A percentile compares a stretch with the other conserved stretches of the same genome.
Conservation (phyloP, 2,797 vertebrate genomes). For the Hippopotamyrus pictus region DNA sequence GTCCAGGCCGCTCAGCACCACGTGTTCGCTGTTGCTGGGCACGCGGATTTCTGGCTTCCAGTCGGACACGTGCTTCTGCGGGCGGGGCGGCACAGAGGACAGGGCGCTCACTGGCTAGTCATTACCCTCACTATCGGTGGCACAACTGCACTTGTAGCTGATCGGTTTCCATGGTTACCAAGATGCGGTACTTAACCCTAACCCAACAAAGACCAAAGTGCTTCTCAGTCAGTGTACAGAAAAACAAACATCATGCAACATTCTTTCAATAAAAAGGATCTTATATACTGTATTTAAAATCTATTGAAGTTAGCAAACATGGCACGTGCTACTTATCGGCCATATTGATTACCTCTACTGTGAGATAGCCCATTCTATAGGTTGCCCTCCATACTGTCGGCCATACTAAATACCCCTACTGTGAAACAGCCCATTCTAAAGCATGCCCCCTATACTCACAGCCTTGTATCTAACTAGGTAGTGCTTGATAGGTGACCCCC, state of each 20-base stretch:
- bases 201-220: background rate
- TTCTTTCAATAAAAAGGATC: background rate
- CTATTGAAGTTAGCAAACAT: background rate
- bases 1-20: constrained; percentile 76
- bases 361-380: constrained; percentile 18
- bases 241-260: background rate
- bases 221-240: background rate
- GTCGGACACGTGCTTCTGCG: constrained; percentile 72
- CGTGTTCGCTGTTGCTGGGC: constrained; percentile 71
- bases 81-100: background rate
- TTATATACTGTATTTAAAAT: background rate
- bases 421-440: constrained; percentile 15
- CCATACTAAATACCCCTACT: background rate
- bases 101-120: background rate
- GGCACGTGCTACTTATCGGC: background rate
- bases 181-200: background rate
- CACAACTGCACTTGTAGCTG: background rate
- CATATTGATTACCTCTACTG: background rate
- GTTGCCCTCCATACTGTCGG: background rate
- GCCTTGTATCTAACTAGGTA: constrained; percentile 90
- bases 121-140: background rate
- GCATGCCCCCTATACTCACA: constrained; percentile 68
- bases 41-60: constrained; percentile 89
- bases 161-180: background rate
- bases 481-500: constrained; percentile 88